phyloP scores from a whole-genome alignment of 2,113 vertebrate genomes.

The Parotia lawesii region DNA sequence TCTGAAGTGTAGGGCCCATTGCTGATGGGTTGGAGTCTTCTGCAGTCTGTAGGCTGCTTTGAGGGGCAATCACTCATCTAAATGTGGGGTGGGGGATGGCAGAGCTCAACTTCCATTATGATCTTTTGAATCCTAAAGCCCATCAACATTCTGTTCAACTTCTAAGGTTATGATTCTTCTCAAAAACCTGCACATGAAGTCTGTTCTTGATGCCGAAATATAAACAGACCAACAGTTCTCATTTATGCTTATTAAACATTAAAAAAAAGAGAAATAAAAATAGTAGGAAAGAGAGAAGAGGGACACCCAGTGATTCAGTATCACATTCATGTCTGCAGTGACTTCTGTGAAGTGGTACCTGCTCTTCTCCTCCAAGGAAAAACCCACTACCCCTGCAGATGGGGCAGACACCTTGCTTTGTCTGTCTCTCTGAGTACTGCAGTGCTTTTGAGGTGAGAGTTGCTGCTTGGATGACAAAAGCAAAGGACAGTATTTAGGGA shows the following conservation, averaged over 20 bases:
- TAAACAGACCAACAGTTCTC: neutral
- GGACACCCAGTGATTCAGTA: neutral
- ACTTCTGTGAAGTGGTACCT: neutral
- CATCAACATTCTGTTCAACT: neutral
- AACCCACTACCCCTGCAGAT: neutral
- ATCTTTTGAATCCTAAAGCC: neutral
- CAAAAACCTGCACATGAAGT: neutral
- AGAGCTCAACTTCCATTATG: neutral
- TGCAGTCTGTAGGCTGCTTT: neutral
- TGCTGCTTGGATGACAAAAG: neutral
- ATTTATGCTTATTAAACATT: neutral
- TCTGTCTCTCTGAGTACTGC: neutral
- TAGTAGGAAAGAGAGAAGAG: neutral
- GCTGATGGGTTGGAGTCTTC: neutral
- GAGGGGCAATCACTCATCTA: neutral
- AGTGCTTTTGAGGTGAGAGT: neutral
- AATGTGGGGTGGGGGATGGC: neutral
- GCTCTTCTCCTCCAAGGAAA: neutral
- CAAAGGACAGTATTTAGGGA: neutral
- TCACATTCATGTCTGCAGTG: neutral
- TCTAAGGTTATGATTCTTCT: neutral
- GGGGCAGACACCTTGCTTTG: neutral
- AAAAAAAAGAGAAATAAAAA: neutral
- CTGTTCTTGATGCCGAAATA: neutral
- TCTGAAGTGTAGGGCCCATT: neutral